These are phyloP conservation scores for Tromatobia lineatoria DNA, from an alignment of 2,888 invertebrate genomes.

Conservation along the genomic window DNA sequence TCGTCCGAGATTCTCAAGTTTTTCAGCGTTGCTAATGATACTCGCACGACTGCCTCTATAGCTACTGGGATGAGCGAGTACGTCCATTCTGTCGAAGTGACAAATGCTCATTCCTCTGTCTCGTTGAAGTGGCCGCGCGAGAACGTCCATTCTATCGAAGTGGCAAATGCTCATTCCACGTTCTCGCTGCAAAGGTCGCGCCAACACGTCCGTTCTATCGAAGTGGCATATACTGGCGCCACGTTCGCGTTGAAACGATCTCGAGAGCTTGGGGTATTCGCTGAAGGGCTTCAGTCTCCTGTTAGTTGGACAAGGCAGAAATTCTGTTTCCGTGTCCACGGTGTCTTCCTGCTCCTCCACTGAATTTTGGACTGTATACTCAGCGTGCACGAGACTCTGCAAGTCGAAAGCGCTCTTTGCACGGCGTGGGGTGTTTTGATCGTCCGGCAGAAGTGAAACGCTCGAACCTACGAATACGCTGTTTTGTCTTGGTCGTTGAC, in stretches of 20 bases:
- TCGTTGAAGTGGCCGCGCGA: slow-evolving; percentile 72
- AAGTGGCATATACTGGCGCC: slow-evolving; percentile 79
- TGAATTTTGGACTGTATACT: slow-evolving; percentile 78
- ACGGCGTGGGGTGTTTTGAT: slow-evolving; percentile 89
- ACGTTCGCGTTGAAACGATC: slow-evolving; percentile 75
- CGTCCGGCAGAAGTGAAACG: slow-evolving; percentile 88
- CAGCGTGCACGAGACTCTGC: slow-evolving; percentile 89
- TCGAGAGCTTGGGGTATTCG: slow-evolving; percentile 68
- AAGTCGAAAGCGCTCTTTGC: slow-evolving; percentile 94
- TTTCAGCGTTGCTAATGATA: slow-evolving; percentile 75
- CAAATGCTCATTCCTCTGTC: slow-evolving; percentile 78
- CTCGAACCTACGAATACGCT: slow-evolving; percentile 94
- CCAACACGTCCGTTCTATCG: slow-evolving; percentile 77
- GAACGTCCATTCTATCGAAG: slow-evolving; percentile 76
- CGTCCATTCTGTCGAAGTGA: slow-evolving; percentile 76
- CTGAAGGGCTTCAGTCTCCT: slow-evolving; percentile 65
- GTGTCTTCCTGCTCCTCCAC: slow-evolving; percentile 63
- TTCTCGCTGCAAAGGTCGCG: slow-evolving; percentile 76
- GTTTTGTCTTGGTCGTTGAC: slow-evolving; percentile 90
- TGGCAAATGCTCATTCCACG: slow-evolving; percentile 78
- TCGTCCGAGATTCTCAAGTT: slow-evolving; percentile 69
- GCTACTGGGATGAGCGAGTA: slow-evolving; percentile 69
- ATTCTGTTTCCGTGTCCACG: slow-evolving; percentile 47
- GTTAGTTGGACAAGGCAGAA: slow-evolving; percentile 49
- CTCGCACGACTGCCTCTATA: slow-evolving; percentile 74